Conservation (phyloP, 2,113 vertebrate species). For the Cheirogaleus medius region DNA sequence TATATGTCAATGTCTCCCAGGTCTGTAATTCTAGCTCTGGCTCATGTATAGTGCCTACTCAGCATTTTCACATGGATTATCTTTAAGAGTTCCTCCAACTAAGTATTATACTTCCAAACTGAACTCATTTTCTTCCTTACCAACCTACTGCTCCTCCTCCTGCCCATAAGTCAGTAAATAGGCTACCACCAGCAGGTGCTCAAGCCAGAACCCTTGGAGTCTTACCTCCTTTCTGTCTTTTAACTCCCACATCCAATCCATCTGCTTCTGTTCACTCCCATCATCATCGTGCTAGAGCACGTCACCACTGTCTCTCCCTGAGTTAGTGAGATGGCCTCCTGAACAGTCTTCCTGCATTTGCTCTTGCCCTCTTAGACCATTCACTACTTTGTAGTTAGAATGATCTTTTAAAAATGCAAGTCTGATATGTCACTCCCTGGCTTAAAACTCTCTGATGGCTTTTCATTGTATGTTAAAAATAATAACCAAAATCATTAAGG, state of each 20-base stretch:
- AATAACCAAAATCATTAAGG: background rate
- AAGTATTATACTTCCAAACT: background rate
- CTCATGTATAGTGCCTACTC: background rate
- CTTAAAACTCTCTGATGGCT: background rate
- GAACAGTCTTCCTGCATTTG: background rate
- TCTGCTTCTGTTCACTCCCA: background rate
- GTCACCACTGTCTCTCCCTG: background rate
- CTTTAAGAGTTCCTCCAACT: background rate
- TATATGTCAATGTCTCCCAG: background rate
- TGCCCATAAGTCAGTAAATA: background rate
- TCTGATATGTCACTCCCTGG: background rate
- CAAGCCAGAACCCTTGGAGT: background rate
- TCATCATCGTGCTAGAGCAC: background rate
- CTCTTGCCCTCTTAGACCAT: background rate
- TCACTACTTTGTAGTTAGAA: background rate
- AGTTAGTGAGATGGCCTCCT: background rate
- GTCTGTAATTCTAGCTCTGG: background rate
- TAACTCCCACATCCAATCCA: background rate
- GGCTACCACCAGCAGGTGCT: background rate
- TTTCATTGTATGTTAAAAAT: background rate
- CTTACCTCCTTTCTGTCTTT: background rate
- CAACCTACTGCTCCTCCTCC: background rate
- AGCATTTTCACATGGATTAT: background rate
- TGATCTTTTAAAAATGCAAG: background rate
- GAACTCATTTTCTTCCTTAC: constrained; percentile 23